Conservation (phyloP, 2,113 vertebrate genomes). For the Emydocephalus ijimae region DNA sequence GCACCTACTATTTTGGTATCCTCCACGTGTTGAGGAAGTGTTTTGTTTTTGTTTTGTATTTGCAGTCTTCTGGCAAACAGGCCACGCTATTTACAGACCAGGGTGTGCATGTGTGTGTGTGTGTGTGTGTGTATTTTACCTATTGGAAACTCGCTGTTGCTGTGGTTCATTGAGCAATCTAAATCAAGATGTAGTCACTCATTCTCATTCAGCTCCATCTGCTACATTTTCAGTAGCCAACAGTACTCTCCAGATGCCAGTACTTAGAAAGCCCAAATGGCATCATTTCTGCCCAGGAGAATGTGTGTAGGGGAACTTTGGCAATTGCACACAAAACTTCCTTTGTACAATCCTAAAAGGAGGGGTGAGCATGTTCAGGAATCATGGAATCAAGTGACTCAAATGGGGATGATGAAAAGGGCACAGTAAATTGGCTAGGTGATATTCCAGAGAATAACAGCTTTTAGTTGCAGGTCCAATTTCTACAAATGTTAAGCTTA, state of each 20-base stretch:
- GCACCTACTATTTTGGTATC: neutral
- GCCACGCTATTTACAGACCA: neutral
- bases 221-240: neutral
- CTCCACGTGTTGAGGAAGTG: neutral
- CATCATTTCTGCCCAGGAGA: neutral
- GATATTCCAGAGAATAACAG: neutral
- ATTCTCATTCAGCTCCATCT: neutral
- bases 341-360: neutral
- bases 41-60: neutral
- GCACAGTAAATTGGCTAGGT: neutral
- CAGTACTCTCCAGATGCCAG: neutral
- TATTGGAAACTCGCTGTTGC: neutral
- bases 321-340: neutral
- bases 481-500: neutral
- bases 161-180: neutral
- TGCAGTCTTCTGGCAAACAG: neutral
- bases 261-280: neutral
- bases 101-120: too few species aligned
- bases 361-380: neutral
- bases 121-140: neutral
- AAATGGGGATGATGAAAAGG: neutral
- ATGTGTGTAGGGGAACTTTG: neutral
- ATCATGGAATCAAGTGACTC: neutral
- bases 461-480: neutral
- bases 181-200: neutral